Evolutionary conservation across 2,888 invertebrate species (phyloP).

Genomic region (Apotomis turbidana): DNA sequence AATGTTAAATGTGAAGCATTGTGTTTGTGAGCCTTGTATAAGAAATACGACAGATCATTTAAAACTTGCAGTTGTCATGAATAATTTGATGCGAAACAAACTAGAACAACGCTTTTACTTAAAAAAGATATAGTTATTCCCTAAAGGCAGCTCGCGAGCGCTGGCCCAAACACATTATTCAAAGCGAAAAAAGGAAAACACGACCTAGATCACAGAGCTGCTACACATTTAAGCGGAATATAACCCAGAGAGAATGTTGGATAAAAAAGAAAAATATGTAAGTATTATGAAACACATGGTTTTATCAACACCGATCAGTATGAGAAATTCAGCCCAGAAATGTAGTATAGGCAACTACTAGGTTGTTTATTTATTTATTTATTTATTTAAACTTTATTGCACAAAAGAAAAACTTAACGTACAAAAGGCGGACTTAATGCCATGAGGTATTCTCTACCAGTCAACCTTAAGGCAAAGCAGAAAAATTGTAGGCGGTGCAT

Average conservation of each 20-base stretch:
- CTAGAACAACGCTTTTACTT: constrained; percentile 28
- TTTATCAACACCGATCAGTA: neutral
- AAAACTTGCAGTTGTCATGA: constrained; percentile 14
- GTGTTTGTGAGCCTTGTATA: neutral
- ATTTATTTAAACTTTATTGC: too few relatives aligned
- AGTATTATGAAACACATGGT: neutral
- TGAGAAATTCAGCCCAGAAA: neutral
- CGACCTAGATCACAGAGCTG: constrained; percentile 28
- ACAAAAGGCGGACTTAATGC: too few relatives aligned
- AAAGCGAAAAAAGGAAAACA: constrained; percentile 33
- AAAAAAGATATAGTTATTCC: constrained; percentile 23
- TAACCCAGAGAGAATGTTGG: constrained; percentile 16
- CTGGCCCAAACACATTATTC: constrained; percentile 32
- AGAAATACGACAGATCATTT: neutral
- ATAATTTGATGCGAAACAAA: constrained; percentile 22
- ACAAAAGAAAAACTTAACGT: too few relatives aligned
- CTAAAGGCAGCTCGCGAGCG: constrained; percentile 24
- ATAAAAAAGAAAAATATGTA: constrained; percentile 1
- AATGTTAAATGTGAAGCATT: neutral
- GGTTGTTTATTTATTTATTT: too few relatives aligned
- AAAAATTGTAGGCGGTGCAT: too few relatives aligned
- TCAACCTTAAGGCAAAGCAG: too few relatives aligned
- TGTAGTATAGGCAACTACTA: neutral
- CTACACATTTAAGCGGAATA: constrained; percentile 29
- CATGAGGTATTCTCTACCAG: too few relatives aligned